Conservation (phyloP, 2,888 invertebrate species). For the Coremacera marginata region DNA sequence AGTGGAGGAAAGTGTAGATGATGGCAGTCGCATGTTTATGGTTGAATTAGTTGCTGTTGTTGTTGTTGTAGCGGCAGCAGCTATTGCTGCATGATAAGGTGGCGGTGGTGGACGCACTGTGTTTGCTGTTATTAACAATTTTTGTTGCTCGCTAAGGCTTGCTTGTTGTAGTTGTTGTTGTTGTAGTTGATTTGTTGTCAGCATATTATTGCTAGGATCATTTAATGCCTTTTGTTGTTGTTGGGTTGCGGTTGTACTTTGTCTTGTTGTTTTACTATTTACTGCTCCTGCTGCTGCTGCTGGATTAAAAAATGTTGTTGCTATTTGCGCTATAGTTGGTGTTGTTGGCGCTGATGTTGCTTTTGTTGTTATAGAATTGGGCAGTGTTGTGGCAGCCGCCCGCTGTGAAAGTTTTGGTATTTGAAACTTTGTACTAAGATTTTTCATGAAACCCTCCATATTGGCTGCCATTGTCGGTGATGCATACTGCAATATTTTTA, state of each 20-base stretch:
- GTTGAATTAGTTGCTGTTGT: constrained; percentile 68
- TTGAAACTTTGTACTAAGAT: constrained; percentile 85
- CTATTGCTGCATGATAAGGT: constrained; percentile 22
- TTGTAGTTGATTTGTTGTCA: not conserved
- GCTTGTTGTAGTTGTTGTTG: not conserved
- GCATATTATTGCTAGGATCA: not conserved
- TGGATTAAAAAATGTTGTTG: constrained; percentile 35
- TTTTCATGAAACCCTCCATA: constrained; percentile 83
- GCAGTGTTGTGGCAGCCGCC: constrained; percentile 42
- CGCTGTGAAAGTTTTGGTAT: constrained; percentile 84
- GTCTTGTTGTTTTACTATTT: constrained; percentile 42
- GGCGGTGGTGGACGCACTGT: constrained; percentile 25
- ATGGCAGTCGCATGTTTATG: constrained; percentile 73
- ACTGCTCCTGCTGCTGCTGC: constrained; percentile 36
- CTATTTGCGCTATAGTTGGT: not conserved
- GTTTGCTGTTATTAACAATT: constrained; percentile 1
- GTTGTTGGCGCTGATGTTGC: constrained; percentile 5
- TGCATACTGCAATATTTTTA: constrained; percentile 72
- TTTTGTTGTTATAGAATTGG: constrained; percentile 41
- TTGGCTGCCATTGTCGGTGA: constrained; percentile 73
- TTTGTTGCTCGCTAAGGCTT: not conserved
- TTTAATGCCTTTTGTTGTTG: constrained; percentile 29
- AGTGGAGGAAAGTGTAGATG: not conserved
- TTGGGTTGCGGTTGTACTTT: constrained; percentile 38
- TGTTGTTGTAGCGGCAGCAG: constrained; percentile 38